Evolutionary conservation across 2,113 vertebrate genomes (phyloP).

Genomic region (Daboia siamensis): DNA sequence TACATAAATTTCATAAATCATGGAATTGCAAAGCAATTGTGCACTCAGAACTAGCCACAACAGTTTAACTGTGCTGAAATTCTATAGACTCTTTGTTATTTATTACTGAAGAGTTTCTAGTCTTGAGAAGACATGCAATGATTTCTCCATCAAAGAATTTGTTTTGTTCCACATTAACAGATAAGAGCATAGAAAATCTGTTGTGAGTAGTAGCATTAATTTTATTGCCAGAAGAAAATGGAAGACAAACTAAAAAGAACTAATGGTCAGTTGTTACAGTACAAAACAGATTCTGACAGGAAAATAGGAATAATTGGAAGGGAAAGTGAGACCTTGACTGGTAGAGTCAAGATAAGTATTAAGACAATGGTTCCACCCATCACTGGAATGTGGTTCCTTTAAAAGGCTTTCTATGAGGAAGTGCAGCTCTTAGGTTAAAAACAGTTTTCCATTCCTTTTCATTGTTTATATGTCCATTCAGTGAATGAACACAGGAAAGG

Average conservation of each 20-base stretch:
- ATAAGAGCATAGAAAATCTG: background rate
- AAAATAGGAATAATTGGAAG: background rate
- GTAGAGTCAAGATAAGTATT: background rate
- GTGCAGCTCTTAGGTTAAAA: background rate
- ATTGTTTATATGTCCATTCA: background rate
- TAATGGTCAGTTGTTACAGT: background rate
- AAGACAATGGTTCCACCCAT: background rate
- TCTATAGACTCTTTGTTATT: background rate
- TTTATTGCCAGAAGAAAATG: background rate
- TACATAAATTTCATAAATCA: background rate
- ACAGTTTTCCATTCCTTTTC: background rate
- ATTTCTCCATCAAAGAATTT: background rate
- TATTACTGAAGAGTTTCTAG: background rate
- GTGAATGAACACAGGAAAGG: background rate
- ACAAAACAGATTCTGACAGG: background rate
- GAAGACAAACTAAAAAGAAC: background rate
- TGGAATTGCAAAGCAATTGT: background rate
- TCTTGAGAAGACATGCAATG: background rate
- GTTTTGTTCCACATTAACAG: background rate
- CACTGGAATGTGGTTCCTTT: background rate
- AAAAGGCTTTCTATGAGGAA: background rate
- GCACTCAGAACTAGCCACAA: background rate
- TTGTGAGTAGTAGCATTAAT: background rate
- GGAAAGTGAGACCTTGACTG: background rate
- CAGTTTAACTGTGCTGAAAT: background rate